Evolutionary conservation across 1,140 invertebrate genomes (phyloP).

Genomic region (Hylyphantes graminicola): DNA sequence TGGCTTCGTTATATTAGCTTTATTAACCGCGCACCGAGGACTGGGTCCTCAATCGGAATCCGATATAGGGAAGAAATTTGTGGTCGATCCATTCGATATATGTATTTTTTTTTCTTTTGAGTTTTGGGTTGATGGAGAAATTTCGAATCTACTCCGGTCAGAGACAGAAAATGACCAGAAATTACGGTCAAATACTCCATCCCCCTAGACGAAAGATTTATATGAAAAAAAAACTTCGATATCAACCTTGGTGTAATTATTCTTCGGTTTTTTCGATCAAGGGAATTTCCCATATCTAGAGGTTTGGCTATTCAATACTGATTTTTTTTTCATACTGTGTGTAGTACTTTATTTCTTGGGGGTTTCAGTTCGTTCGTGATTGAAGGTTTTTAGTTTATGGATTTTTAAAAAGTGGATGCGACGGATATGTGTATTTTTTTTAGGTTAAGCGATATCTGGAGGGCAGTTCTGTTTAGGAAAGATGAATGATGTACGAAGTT

Average conservation of each 20-base stretch:
- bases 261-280: slow-evolving; percentile 33
- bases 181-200: slow-evolving; percentile 58
- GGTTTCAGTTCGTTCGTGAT: slow-evolving; percentile 13
- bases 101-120: slow-evolving; percentile 18
- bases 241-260: slow-evolving; percentile 50
- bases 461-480: slow-evolving; percentile 40
- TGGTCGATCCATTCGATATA: slow-evolving; percentile 16
- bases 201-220: neutral
- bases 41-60: slow-evolving; percentile 33
- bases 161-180: slow-evolving; percentile 57
- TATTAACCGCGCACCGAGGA: slow-evolving; percentile 40
- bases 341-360: slow-evolving; percentile 46
- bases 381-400: neutral
- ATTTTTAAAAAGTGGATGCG: neutral
- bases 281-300: slow-evolving; percentile 38
- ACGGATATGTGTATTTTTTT: slow-evolving; percentile 10
- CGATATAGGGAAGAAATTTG: slow-evolving; percentile 40
- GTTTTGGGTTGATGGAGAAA: slow-evolving; percentile 28
- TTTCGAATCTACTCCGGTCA: slow-evolving; percentile 27
- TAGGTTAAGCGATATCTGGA: slow-evolving; percentile 51
- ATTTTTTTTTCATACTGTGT: slow-evolving; percentile 28
- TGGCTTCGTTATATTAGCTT: slow-evolving; percentile 50
- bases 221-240: slow-evolving; percentile 44
- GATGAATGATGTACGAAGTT: slow-evolving; percentile 59
- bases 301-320: slow-evolving; percentile 42